Evolutionary conservation across 2,888 invertebrate genomes (phyloP).

Genomic region (Phalera bucephala): DNA sequence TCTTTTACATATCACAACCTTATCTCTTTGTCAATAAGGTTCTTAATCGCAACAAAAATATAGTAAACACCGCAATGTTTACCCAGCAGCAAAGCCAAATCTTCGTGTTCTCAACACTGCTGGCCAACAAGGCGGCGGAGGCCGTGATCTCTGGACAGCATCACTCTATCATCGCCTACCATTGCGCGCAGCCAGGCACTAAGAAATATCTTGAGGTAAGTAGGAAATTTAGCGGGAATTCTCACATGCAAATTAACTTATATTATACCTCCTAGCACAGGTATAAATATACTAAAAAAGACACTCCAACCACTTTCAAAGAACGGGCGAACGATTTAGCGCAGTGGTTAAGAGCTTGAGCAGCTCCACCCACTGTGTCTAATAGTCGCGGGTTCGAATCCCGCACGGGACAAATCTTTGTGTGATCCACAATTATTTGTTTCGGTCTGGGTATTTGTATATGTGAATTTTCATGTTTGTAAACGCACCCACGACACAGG

Average conservation of each 20-base stretch:
- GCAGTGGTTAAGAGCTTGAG: too few species aligned
- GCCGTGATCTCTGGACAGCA: conserved; percentile 94
- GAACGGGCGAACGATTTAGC: too few species aligned
- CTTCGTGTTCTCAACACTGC: conserved; percentile 96
- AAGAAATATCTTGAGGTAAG: conserved; percentile 95
- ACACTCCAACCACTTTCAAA: too few species aligned
- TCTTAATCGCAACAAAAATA: conserved; percentile 10
- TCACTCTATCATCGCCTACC: conserved; percentile 96
- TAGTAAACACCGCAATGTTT: conserved; percentile 37
- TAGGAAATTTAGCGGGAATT: background rate
- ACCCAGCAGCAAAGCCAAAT: conserved; percentile 99
- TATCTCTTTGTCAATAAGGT: background rate
- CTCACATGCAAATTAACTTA: background rate
- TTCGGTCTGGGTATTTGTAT: too few species aligned
- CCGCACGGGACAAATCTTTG: too few species aligned
- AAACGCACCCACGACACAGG: too few species aligned
- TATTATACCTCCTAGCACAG: background rate
- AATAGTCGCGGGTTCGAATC: too few species aligned
- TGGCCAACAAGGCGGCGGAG: conserved; percentile 98
- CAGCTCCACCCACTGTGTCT: too few species aligned
- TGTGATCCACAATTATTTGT: too few species aligned
- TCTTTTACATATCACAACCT: background rate
- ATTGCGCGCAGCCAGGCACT: conserved; percentile 97
- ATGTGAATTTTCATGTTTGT: too few species aligned
- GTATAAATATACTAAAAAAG: too few species aligned